A percentile compares a stretch with the other conserved stretches of the same genome.
These are phyloP conservation scores for Amphipyra tragopoginis DNA, from an alignment of 2,888 invertebrate species.

Conservation along the genomic window DNA sequence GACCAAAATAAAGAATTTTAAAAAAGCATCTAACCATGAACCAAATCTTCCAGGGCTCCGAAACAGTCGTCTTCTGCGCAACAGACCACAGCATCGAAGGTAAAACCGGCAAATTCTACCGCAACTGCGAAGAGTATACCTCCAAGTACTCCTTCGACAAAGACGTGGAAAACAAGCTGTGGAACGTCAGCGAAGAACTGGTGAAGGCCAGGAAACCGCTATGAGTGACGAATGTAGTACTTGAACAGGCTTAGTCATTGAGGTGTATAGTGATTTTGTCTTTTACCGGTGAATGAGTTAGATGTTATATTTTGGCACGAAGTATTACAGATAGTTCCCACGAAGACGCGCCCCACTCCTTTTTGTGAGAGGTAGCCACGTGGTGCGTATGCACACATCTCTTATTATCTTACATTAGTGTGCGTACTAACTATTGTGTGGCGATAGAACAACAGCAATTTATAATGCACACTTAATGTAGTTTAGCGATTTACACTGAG, in stretches of 20 bases:
- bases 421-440: no score
- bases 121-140: constrained; percentile 92
- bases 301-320: constrained; percentile 18
- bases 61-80: constrained; percentile 94
- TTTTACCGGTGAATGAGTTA: constrained; percentile 6
- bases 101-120: constrained; percentile 93
- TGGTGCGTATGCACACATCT: no score
- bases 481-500: no score
- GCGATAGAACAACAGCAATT: no score
- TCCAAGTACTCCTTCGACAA: constrained; percentile 91
- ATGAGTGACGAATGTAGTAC: constrained; percentile 52
- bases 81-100: constrained; percentile 90
- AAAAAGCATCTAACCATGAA: no score
- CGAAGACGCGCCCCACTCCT: no score
- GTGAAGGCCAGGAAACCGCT: constrained; percentile 80
- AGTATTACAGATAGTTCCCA: no score
- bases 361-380: no score
- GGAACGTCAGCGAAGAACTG: constrained; percentile 92
- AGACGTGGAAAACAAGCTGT: constrained; percentile 91
- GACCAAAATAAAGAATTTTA: no score
- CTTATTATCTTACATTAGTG: no score
- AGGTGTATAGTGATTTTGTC: constrained; percentile 22
- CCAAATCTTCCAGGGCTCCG: constrained; percentile 91
- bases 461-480: no score
- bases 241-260: constrained; percentile 16